These are phyloP conservation scores for Lacanobia wlatinum DNA, from an alignment of 2,888 invertebrate species.

Conservation along the genomic window DNA sequence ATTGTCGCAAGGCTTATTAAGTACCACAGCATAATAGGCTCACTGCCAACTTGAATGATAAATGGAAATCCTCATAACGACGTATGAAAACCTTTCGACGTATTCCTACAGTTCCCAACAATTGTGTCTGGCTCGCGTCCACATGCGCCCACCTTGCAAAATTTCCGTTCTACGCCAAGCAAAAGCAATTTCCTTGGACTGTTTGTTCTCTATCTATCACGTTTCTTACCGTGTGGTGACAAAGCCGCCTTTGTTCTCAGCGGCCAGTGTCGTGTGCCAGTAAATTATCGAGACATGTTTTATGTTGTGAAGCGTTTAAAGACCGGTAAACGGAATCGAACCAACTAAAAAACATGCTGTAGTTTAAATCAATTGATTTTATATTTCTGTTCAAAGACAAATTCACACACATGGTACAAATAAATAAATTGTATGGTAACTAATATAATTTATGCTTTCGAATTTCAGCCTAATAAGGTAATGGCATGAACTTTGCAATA, in stretches of 20 bases:
- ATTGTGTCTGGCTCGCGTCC: conserved; percentile 53
- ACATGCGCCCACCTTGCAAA: conserved; percentile 55
- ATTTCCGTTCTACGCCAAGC: conserved; percentile 64
- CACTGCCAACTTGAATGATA: conserved; percentile 62
- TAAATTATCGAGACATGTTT: conserved; percentile 44
- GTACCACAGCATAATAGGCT: conserved; percentile 47
- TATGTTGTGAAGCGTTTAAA: conserved; percentile 12
- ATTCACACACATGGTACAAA: too few species aligned
- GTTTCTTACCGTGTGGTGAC: conserved; percentile 55
- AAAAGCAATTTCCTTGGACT: conserved; percentile 73
- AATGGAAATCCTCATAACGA: conserved; percentile 55
- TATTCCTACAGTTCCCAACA: conserved; percentile 50
- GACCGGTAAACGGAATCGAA: conserved; percentile 1
- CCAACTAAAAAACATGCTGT: background rate
- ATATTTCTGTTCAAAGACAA: background rate
- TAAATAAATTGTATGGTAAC: too few species aligned
- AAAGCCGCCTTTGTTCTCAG: conserved; percentile 45
- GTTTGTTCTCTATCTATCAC: conserved; percentile 59
- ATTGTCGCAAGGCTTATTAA: conserved; percentile 51
- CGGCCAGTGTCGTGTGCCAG: conserved; percentile 27
- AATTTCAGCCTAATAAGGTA: conserved; percentile 11
- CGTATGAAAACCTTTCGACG: conserved; percentile 56
- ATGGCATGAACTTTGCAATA: conserved; percentile 37
- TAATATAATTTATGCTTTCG: background rate
- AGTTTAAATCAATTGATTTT: conserved; percentile 11